Percentiles rank a stretch among this genome's conserved stretches.
Evolutionary conservation across 1,140 invertebrate genomes (phyloP).

Genomic region (Grapholita molesta): DNA sequence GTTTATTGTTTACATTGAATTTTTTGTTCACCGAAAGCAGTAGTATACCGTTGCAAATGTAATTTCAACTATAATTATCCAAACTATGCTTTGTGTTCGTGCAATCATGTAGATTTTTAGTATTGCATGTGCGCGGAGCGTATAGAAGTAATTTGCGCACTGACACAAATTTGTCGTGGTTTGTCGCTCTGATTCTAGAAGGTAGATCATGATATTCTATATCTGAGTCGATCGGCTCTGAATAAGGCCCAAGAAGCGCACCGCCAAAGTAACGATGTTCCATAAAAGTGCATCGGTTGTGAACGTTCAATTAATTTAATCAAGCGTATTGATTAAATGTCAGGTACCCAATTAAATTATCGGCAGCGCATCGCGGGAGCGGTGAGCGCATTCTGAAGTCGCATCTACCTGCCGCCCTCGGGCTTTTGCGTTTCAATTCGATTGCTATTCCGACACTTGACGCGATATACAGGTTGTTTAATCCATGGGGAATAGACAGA

Average conservation of each 20-base stretch:
- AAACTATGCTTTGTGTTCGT: constrained; percentile 19
- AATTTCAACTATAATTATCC: constrained; percentile 41
- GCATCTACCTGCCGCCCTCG: constrained; percentile 38
- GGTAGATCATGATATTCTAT: constrained; percentile 13
- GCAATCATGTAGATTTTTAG: constrained; percentile 24
- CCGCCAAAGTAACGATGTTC: constrained; percentile 30
- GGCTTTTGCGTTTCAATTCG: constrained; percentile 46
- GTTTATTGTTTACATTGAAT: constrained; percentile 43
- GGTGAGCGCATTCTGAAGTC: constrained; percentile 37
- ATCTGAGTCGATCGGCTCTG: constrained; percentile 22
- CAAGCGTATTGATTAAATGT: constrained; percentile 67
- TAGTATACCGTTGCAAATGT: constrained; percentile 36
- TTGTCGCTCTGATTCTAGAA: constrained; percentile 17
- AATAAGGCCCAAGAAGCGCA: constrained; percentile 31
- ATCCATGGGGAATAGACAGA: too few relatives aligned
- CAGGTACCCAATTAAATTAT: constrained; percentile 66
- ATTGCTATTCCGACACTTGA: constrained; percentile 44
- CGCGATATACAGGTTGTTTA: constrained; percentile 28
- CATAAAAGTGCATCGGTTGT: constrained; percentile 57
- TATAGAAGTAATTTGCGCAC: constrained; percentile 29
- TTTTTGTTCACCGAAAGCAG: constrained; percentile 30
- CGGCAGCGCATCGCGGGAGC: constrained; percentile 33
- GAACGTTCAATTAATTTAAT: constrained; percentile 65
- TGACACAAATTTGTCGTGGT: constrained; percentile 17
- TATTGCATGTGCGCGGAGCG: constrained; percentile 30